phyloP scores from a whole-genome alignment of 2,797 vertebrate genomes.

The Lepilemur septentrionalis region DNA sequence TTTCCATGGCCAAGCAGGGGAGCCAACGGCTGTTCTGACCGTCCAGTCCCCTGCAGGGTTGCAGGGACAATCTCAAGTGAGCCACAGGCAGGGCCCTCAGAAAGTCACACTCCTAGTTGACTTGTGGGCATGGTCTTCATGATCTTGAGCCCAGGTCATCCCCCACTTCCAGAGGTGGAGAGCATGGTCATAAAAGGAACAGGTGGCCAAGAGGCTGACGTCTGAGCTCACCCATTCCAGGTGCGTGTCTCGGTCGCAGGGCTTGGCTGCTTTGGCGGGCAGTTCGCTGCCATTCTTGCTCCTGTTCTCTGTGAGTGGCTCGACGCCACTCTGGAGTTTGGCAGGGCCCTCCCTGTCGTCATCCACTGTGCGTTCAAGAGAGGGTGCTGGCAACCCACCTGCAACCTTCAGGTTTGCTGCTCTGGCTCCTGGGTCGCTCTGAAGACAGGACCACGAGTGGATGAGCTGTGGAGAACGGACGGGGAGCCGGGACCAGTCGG shows the following conservation, averaged over 20 bases:
- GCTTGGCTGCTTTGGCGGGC: accelerated
- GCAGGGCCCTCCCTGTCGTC: constrained; percentile 84
- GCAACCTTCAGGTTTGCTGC: constrained; percentile 85
- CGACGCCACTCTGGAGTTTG: background rate
- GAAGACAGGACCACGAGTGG: background rate
- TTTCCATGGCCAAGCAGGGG: background rate
- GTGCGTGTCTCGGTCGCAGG: background rate
- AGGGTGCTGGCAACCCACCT: constrained; percentile 89
- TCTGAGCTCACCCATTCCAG: constrained; percentile 21
- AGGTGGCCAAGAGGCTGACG: constrained; percentile 91
- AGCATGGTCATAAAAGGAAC: constrained; percentile 95
- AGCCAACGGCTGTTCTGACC: background rate
- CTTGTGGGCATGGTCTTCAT: background rate
- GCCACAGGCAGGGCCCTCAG: background rate
- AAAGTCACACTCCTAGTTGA: background rate
- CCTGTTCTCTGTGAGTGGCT: background rate
- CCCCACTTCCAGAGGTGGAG: constrained; percentile 96
- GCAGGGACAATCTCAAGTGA: background rate
- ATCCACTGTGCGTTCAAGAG: constrained; percentile 87
- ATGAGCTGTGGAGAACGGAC: background rate
- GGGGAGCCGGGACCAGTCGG: constrained; percentile 92
- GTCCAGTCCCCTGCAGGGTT: no score
- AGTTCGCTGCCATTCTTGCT: no score
- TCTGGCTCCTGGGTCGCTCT: background rate
- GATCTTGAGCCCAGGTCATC: constrained; percentile 72